Evolutionary conservation across 2,888 invertebrate species (phyloP), one percentile per base, ranked within the genome.

Genomic region (Micropterix aruncella): DNA sequence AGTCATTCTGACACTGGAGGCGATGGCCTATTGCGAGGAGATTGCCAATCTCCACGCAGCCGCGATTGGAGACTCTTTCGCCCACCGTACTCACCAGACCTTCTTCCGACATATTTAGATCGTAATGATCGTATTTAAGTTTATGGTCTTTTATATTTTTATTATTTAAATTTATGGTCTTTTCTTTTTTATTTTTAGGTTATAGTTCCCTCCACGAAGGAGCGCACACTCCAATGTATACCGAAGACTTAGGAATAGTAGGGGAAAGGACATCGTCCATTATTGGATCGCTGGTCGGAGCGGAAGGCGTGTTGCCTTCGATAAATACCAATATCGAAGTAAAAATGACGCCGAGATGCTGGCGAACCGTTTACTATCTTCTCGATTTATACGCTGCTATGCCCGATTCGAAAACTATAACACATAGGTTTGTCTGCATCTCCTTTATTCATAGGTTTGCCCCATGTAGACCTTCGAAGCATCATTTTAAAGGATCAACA

Each of bases 401-500:
- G 80, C 93, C 95, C 0, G 94, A 94, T 58, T 89, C 92, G 0
- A 94, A 94, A 64, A 94, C 92, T 1, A 85, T 94, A 39, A 80
- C 83, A 19, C 86, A 87, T 60, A 73, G 83, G 73, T 74, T 50
- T 48, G 49, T 44, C 41, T 38, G n/a, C n/a, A n/a, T n/a, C n/a
- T n/a, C n/a, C n/a, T n/a, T 37, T 37, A 44, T 17, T 39, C n/a
- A n/a, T n/a, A n/a, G n/a, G n/a, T n/a, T n/a, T n/a, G n/a, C n/a
- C n/a, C n/a, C n/a, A n/a, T n/a, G n/a, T n/a, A n/a, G n/a, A n/a
- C n/a, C n/a, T n/a, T n/a, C n/a, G n/a, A n/a, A n/a, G n/a, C n/a
- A n/a, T n/a, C n/a, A n/a, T n/a, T n/a, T n/a, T n/a, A n/a, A n/a
- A n/a, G n/a, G n/a, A n/a, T n/a, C n/a, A n/a, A n/a, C n/a, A n/a